These are phyloP conservation scores for Acleris sparsana DNA, from an alignment of 2,888 invertebrate genomes.

Conservation along the genomic window DNA sequence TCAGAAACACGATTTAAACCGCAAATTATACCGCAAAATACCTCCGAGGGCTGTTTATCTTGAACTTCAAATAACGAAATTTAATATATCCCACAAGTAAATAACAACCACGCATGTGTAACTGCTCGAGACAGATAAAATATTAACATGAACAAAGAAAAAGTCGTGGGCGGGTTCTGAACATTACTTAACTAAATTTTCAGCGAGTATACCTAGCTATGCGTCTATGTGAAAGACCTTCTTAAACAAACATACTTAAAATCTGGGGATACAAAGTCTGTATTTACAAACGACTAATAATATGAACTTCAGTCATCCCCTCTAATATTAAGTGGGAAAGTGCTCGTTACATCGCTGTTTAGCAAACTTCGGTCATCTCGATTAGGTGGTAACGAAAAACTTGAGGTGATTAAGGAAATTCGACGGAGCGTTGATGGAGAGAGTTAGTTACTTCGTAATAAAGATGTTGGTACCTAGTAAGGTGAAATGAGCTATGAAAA, in stretches of 20 bases:
- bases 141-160: not conserved
- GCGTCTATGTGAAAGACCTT: not conserved
- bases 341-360: constrained; percentile 17
- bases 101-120: no score
- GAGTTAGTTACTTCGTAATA: not conserved
- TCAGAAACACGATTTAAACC: no score
- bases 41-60: no score
- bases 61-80: no score
- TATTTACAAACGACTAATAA: constrained; percentile 10
- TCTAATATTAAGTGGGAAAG: constrained; percentile 22
- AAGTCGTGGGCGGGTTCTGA: not conserved
- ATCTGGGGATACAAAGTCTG: not conserved
- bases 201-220: not conserved
- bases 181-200: not conserved
- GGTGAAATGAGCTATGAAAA: not conserved
- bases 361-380: constrained; percentile 25
- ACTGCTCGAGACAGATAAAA: no score
- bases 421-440: constrained; percentile 17
- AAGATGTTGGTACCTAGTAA: not conserved
- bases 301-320: constrained; percentile 42
- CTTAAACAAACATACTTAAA: constrained; percentile 21
- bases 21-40: no score
- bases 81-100: no score
- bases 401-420: constrained; percentile 28
- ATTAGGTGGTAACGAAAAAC: constrained; percentile 32